phyloP scores from a whole-genome alignment of 2,888 invertebrate species.

The Polia nebulosa region DNA sequence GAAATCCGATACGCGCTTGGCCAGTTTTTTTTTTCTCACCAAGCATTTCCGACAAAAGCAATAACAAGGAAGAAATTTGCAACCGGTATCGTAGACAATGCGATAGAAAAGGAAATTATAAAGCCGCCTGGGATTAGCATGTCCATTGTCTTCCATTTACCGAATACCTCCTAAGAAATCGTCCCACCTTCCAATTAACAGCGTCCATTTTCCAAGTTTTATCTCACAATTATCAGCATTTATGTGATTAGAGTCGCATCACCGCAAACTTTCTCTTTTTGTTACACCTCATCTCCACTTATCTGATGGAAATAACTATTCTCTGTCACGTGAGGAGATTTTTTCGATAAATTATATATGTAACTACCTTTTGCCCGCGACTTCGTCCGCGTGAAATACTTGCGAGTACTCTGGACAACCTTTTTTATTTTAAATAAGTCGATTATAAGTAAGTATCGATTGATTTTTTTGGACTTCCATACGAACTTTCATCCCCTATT shows the following conservation, averaged over 20 bases:
- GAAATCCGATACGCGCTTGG: not conserved
- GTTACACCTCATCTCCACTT: slow-evolving; percentile 55
- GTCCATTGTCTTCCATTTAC: slow-evolving; percentile 54
- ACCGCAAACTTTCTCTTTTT: slow-evolving; percentile 65
- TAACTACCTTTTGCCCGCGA: not conserved
- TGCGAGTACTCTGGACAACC: no score
- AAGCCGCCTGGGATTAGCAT: slow-evolving; percentile 30
- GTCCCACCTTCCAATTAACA: slow-evolving; percentile 33
- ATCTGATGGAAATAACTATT: slow-evolving; percentile 60
- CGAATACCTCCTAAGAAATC: slow-evolving; percentile 56
- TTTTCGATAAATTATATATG: slow-evolving; percentile 55
- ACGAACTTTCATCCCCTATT: no score
- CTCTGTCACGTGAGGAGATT: slow-evolving; percentile 44
- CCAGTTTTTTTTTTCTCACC: not conserved
- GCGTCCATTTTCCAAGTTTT: slow-evolving; percentile 47
- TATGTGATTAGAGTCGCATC: slow-evolving; percentile 57
- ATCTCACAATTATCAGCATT: slow-evolving; percentile 59
- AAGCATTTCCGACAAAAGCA: not conserved
- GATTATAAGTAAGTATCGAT: no score
- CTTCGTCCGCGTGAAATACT: no score
- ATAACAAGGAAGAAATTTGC: slow-evolving; percentile 20
- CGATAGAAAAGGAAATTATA: slow-evolving; percentile 34
- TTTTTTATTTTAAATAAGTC: no score
- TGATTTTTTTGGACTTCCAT: no score
- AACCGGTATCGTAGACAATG: slow-evolving; percentile 24